Evolutionary conservation across 2,888 invertebrate species (phyloP).

Genomic region (Pimpla rufipes): DNA sequence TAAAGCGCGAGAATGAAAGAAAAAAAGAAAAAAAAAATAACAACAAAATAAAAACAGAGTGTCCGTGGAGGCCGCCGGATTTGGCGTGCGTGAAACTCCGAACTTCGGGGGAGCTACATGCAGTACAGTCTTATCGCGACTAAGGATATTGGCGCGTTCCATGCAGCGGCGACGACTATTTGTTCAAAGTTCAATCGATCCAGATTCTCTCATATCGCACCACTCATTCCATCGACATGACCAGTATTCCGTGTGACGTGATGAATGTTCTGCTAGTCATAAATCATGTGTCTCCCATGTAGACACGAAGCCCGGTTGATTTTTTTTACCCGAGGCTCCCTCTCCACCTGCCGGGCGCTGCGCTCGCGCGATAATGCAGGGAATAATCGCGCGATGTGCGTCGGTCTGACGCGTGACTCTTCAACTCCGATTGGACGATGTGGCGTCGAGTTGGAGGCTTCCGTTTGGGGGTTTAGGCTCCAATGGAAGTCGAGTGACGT

Average conservation of each 20-base stretch:
- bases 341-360: not conserved
- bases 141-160: slow-evolving; percentile 64
- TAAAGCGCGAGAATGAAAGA: slow-evolving; percentile 11
- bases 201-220: slow-evolving; percentile 77
- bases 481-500: not conserved
- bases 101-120: slow-evolving; percentile 57
- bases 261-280: slow-evolving; percentile 62
- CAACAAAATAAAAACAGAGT: too few relatives aligned
- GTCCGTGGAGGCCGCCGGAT: slow-evolving; percentile 30
- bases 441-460: not conserved
- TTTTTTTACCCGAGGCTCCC: slow-evolving; percentile 37
- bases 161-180: slow-evolving; percentile 62
- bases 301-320: slow-evolving; percentile 49
- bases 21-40: slow-evolving; percentile 44
- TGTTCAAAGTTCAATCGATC: slow-evolving; percentile 79
- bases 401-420: not conserved
- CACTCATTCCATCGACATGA: slow-evolving; percentile 73
- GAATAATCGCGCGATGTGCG: not conserved
- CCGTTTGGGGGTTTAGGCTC: not conserved
- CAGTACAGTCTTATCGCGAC: slow-evolving; percentile 62
- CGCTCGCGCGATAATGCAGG: slow-evolving; percentile 51
- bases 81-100: slow-evolving; percentile 36
- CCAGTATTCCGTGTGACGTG: slow-evolving; percentile 59
- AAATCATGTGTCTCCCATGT: slow-evolving; percentile 45
- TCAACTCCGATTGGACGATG: not conserved